Evolutionary conservation across 2,888 invertebrate species (phyloP).

Genomic region (Cordilura impudica): DNA sequence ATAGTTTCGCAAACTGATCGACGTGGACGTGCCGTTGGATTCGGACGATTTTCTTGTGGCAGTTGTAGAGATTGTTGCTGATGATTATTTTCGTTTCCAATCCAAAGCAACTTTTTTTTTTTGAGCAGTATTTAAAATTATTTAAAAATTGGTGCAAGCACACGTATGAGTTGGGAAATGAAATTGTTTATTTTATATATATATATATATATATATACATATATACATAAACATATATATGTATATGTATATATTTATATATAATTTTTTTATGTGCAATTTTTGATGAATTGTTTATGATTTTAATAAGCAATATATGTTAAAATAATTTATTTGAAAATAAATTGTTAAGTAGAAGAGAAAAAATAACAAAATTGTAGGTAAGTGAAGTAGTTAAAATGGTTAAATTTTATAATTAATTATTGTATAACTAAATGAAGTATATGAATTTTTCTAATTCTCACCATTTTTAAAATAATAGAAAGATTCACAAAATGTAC

Average conservation of each 20-base stretch:
- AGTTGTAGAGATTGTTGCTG: constrained; percentile 66
- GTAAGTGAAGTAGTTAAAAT: too few species aligned
- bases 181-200: background rate
- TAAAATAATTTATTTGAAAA: background rate
- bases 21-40: constrained; percentile 62
- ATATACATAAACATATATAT: background rate
- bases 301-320: too few species aligned
- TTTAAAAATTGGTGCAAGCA: background rate
- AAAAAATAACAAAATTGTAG: too few species aligned
- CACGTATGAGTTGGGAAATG: background rate
- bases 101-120: constrained; percentile 74
- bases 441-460: too few species aligned
- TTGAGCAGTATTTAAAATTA: background rate
- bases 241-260: background rate
- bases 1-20: constrained; percentile 75
- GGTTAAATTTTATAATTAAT: too few species aligned
- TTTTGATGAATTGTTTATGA: too few species aligned
- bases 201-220: background rate
- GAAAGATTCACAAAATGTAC: too few species aligned
- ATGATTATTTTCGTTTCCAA: constrained; percentile 72
- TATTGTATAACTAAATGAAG: too few species aligned
- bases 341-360: constrained; percentile 9
- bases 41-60: constrained; percentile 63
- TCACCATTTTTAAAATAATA: too few species aligned
- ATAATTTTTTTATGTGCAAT: background rate